phyloP scores from a whole-genome alignment of 2,113 vertebrate species.

The Callaeas wilsoni region DNA sequence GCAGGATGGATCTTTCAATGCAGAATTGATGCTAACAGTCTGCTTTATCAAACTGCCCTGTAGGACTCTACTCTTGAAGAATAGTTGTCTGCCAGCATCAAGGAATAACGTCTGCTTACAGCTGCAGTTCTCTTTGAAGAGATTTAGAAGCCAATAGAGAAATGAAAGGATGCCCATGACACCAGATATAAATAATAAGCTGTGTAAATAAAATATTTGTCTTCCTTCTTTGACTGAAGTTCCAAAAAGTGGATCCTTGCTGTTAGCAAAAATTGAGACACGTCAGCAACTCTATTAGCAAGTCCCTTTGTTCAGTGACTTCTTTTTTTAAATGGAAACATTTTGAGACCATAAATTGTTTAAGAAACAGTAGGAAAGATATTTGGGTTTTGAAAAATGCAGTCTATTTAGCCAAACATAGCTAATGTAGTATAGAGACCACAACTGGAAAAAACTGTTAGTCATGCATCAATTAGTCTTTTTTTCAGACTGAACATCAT shows the following conservation, averaged over 20 bases:
- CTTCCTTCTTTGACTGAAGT: not conserved
- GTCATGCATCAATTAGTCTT: not conserved
- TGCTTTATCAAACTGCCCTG: not conserved
- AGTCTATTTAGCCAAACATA: not conserved
- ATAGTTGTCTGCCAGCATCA: not conserved
- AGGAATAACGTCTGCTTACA: not conserved
- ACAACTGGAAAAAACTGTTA: constrained; percentile 15
- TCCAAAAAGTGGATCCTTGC: not conserved
- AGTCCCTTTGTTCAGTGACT: not conserved
- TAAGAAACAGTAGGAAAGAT: constrained; percentile 19
- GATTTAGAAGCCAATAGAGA: not conserved
- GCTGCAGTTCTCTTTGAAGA: not conserved
- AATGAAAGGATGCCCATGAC: not conserved
- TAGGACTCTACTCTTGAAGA: not conserved
- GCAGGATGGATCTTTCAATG: not conserved
- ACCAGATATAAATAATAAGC: not conserved
- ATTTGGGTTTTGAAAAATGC: not conserved
- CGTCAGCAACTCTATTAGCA: not conserved
- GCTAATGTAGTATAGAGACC: not conserved
- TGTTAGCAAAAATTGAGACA: not conserved
- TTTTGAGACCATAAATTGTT: not conserved
- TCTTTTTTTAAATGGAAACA: constrained; percentile 21
- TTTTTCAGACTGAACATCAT: not conserved
- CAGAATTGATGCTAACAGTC: not conserved
- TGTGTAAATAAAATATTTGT: constrained; percentile 20